Conservation (phyloP, 1,140 invertebrate species). For the Theocolax elegans region DNA sequence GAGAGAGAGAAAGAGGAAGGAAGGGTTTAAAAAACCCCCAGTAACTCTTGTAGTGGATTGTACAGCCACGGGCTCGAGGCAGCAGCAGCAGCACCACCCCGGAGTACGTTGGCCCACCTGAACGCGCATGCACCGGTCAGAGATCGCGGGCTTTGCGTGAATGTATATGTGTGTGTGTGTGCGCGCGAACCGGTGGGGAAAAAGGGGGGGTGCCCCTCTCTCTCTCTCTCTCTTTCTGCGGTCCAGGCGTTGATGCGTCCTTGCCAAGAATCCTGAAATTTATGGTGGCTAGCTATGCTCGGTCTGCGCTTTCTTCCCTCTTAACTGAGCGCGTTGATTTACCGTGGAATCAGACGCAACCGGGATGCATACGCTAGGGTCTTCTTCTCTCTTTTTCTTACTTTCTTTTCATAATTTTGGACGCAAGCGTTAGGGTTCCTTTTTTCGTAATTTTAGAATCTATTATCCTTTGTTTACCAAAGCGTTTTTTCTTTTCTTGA, state of each 20-base stretch:
- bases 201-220: background rate
- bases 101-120: constrained; percentile 13
- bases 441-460: too few relatives aligned
- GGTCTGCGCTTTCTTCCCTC: background rate
- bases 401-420: too few relatives aligned
- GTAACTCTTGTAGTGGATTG: constrained; percentile 25
- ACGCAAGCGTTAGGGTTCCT: too few relatives aligned
- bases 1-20: too few relatives aligned
- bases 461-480: too few relatives aligned
- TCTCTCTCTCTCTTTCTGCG: too few relatives aligned
- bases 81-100: too few relatives aligned
- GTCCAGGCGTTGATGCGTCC: constrained; percentile 25
- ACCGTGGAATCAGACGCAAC: too few relatives aligned
- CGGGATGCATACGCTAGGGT: too few relatives aligned
- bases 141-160: constrained; percentile 39
- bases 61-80: too few relatives aligned
- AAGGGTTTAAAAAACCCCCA: background rate
- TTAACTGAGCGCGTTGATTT: background rate
- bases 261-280: constrained; percentile 38
- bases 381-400: too few relatives aligned
- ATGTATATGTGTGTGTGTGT: background rate
- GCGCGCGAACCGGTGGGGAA: background rate
- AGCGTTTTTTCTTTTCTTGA: too few relatives aligned
- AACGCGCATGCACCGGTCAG: constrained; percentile 45
- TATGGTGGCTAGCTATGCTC: background rate